Evolutionary conservation across 2,888 invertebrate species (phyloP).

Genomic region (Tetanocera ferruginea): DNA sequence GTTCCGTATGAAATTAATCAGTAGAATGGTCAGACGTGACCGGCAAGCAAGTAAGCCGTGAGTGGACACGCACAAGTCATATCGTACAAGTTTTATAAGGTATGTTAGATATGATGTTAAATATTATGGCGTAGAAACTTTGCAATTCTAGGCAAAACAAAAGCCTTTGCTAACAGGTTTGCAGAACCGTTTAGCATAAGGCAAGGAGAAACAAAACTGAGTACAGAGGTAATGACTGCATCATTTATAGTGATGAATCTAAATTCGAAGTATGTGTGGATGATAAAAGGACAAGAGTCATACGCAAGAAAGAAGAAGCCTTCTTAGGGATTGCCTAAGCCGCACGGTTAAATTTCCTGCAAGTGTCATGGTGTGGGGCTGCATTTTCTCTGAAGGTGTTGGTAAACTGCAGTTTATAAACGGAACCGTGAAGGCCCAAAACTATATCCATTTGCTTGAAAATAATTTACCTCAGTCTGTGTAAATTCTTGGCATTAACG

Average conservation of each 20-base stretch:
- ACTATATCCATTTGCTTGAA: too few relatives aligned
- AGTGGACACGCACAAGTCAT: not conserved
- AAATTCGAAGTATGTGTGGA: slow-evolving; percentile 24
- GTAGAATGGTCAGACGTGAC: not conserved
- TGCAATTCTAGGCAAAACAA: slow-evolving; percentile 1
- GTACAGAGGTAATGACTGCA: not conserved
- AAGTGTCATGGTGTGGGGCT: too few relatives aligned
- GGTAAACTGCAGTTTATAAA: too few relatives aligned
- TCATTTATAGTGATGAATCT: too few relatives aligned
- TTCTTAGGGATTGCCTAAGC: slow-evolving; percentile 15
- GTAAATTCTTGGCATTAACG: too few relatives aligned
- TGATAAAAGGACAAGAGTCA: slow-evolving; percentile 19
- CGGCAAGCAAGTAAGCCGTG: not conserved
- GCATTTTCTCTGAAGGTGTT: too few relatives aligned
- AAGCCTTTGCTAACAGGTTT: slow-evolving; percentile 21
- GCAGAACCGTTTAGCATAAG: not conserved
- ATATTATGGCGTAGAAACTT: not conserved
- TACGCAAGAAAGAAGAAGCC: slow-evolving; percentile 27
- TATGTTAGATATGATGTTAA: not conserved
- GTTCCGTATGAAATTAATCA: not conserved
- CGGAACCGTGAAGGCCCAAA: too few relatives aligned
- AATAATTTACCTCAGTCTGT: too few relatives aligned
- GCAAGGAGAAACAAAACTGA: slow-evolving; percentile 15
- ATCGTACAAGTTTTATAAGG: not conserved
- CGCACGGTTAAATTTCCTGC: too few relatives aligned